Evolutionary conservation across 2,888 invertebrate species (phyloP).

Genomic region (Leptinotarsa rubiginosa): DNA sequence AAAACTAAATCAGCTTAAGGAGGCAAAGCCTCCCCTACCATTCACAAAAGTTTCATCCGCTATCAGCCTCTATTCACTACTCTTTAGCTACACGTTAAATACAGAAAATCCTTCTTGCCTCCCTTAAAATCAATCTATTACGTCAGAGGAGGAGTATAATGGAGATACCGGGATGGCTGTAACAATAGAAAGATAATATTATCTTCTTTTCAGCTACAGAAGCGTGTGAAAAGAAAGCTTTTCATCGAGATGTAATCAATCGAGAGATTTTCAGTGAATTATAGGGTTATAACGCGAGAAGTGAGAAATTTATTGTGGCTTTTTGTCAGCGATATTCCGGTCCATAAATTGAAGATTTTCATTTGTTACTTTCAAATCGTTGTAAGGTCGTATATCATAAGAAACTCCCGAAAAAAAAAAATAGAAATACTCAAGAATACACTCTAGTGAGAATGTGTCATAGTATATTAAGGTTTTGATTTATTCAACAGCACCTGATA

Average conservation of each 20-base stretch:
- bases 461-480: too few relatives aligned
- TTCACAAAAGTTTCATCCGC: constrained; percentile 26
- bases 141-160: background rate
- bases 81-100: constrained; percentile 28
- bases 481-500: too few relatives aligned
- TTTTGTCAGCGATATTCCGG: constrained; percentile 1
- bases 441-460: too few relatives aligned
- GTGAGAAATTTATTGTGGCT: constrained; percentile 10
- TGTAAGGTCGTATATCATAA: background rate
- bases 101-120: constrained; percentile 24
- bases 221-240: constrained; percentile 20
- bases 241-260: constrained; percentile 22
- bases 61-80: constrained; percentile 25
- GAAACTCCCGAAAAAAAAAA: background rate
- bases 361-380: background rate
- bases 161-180: constrained; percentile 14
- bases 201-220: constrained; percentile 9
- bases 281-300: constrained; percentile 4
- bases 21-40: constrained; percentile 20
- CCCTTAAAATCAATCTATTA: constrained; percentile 24
- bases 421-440: too few relatives aligned
- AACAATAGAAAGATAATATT: constrained; percentile 28
- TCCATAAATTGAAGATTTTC: background rate
- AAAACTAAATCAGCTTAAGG: constrained; percentile 6
- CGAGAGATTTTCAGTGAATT: constrained; percentile 17